Evolutionary conservation across 2,797 vertebrate species (phyloP).

Genomic region (Enteromius mattozi): DNA sequence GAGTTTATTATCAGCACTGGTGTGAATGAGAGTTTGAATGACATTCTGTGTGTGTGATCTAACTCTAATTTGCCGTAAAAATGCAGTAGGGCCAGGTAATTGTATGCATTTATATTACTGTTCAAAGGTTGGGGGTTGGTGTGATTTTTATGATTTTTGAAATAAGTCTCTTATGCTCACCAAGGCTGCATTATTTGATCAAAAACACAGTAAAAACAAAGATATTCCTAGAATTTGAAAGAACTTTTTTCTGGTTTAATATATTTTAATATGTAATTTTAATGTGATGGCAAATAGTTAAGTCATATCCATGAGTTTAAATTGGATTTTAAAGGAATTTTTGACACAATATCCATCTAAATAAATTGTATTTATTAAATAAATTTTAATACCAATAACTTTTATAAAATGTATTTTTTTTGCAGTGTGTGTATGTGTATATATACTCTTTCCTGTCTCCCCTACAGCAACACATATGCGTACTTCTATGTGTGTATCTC

Average conservation of each 20-base stretch:
- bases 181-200: background rate
- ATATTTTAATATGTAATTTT: background rate
- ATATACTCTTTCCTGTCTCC: background rate
- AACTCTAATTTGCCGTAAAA: background rate
- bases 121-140: background rate
- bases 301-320: background rate
- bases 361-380: too few relatives aligned
- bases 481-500: constrained; percentile 6
- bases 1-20: constrained; percentile 19
- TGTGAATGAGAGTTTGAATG: constrained; percentile 13
- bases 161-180: background rate
- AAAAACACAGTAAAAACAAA: background rate
- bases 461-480: background rate
- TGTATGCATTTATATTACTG: background rate
- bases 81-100: background rate
- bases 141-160: background rate
- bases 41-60: background rate
- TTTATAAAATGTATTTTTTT: background rate
- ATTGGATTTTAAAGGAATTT: background rate
- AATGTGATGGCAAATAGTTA: background rate
- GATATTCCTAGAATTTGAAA: background rate
- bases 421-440: background rate
- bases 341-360: background rate
- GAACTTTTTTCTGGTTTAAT: background rate
- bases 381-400: too few relatives aligned